Evolutionary conservation across 1,140 invertebrate species (phyloP).

Genomic region (Hypsibius dujardini): DNA sequence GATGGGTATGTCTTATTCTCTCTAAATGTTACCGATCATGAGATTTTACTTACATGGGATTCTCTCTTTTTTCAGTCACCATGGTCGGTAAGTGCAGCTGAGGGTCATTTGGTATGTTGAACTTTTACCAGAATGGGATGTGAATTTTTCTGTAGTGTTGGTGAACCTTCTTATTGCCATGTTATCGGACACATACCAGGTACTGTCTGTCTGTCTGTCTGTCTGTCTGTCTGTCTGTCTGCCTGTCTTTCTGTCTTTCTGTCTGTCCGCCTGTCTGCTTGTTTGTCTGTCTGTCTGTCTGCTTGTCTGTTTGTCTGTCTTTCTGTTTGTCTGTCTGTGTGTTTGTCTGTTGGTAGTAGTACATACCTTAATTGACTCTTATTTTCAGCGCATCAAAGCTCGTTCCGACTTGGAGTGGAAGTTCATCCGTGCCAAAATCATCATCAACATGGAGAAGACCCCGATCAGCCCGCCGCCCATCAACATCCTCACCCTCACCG

Average conservation of each 20-base stretch:
- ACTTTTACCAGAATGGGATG: too few species aligned
- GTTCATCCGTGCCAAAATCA: slow-evolving; percentile 91
- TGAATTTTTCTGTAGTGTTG: slow-evolving; percentile 43
- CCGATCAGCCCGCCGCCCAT: slow-evolving; percentile 89
- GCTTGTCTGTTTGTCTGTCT: too few species aligned
- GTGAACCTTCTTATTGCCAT: slow-evolving; percentile 98
- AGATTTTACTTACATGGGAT: neutral
- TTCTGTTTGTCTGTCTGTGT: too few species aligned
- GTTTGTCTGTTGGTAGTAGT: too few species aligned
- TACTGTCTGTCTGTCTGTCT: too few species aligned
- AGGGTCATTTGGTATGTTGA: too few species aligned
- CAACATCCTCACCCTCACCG: slow-evolving; percentile 62
- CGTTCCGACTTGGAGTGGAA: slow-evolving; percentile 99
- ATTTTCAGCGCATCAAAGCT: slow-evolving; percentile 69
- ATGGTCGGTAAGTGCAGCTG: neutral
- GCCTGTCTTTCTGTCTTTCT: too few species aligned
- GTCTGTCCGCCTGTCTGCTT: too few species aligned
- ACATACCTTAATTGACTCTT: too few species aligned
- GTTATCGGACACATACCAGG: slow-evolving; percentile 89
- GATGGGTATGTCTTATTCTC: slow-evolving; percentile 4
- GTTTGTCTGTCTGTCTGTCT: too few species aligned
- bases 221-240: too few species aligned
- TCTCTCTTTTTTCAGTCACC: neutral
- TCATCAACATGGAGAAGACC: slow-evolving; percentile 94
- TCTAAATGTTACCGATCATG: neutral